These are phyloP conservation scores for Drosophila imparisetae DNA, from an alignment of 2,888 invertebrate species.

Conservation along the genomic window DNA sequence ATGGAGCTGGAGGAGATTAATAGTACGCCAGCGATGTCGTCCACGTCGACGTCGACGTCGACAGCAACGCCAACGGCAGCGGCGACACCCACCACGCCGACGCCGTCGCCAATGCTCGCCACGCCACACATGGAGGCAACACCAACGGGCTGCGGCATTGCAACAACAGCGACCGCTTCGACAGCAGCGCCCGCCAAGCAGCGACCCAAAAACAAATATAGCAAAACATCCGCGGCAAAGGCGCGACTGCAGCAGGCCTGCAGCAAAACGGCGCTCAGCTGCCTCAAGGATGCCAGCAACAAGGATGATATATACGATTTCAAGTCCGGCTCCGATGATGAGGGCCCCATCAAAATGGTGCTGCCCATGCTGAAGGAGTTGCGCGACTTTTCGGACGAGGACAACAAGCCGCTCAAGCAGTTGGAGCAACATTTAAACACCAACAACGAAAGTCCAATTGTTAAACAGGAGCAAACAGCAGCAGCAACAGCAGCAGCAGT, in stretches of 20 bases:
- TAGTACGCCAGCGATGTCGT: not conserved
- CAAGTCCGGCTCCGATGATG: conserved; percentile 84
- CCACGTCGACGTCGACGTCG: not conserved
- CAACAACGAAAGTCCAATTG: not conserved
- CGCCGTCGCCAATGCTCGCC: conserved; percentile 10
- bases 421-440: conserved; percentile 38
- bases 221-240: conserved; percentile 66
- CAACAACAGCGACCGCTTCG: conserved; percentile 3
- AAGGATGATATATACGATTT: conserved; percentile 83
- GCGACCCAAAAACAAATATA: conserved; percentile 67
- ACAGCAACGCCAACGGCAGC: conserved; percentile 32
- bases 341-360: conserved; percentile 84
- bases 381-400: conserved; percentile 83
- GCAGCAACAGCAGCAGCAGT: not conserved
- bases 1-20: conserved; percentile 80
- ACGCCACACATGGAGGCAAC: conserved; percentile 29
- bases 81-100: conserved; percentile 21
- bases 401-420: conserved; percentile 77
- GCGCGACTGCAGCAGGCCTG: conserved; percentile 58
- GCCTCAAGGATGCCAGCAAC: conserved; percentile 41
- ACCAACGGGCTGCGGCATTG: conserved; percentile 27
- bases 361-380: conserved; percentile 82
- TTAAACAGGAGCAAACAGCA: conserved; percentile 16
- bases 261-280: conserved; percentile 28
- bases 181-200: conserved; percentile 42